A percentile compares a stretch with the other conserved stretches of the same genome.
Evolutionary conservation across 1,140 invertebrate species (phyloP).

Genomic region (Mamestra configurata): DNA sequence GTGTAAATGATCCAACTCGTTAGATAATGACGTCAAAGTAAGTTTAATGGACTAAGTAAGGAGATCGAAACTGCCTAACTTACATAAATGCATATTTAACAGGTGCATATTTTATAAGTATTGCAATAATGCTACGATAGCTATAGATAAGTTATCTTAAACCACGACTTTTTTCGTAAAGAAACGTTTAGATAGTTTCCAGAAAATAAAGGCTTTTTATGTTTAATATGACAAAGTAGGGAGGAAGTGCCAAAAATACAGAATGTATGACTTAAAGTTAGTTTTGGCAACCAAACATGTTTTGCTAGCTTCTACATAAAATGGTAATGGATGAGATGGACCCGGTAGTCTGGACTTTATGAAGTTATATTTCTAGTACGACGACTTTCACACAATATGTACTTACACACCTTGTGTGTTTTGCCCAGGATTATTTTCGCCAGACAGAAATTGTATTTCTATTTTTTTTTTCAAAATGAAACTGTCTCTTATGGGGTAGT

Average conservation of each 20-base stretch:
- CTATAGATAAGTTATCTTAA: not conserved
- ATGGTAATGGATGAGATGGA: not conserved
- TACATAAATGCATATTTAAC: slow-evolving; percentile 34
- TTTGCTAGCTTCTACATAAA: not conserved
- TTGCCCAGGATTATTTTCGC: too few relatives aligned
- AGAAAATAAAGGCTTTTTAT: not conserved
- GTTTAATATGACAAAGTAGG: not conserved
- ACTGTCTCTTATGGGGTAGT: too few relatives aligned
- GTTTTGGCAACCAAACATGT: not conserved
- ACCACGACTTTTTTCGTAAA: not conserved
- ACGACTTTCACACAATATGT: too few relatives aligned
- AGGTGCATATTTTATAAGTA: not conserved
- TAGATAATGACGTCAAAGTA: not conserved
- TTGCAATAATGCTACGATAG: not conserved
- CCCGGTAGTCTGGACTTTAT: too few relatives aligned
- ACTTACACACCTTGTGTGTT: too few relatives aligned
- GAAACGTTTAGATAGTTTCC: not conserved
- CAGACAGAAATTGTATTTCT: too few relatives aligned
- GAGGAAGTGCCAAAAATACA: not conserved
- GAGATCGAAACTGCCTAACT: slow-evolving; percentile 7
- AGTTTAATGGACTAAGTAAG: slow-evolving; percentile 23
- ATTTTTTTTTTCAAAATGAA: too few relatives aligned
- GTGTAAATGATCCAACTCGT: slow-evolving; percentile 24
- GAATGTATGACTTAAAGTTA: not conserved
- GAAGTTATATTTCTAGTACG: too few relatives aligned